Base-by-base conservation (phyloP, 2,113 vertebrate species). In the Psettodes erumei region DNA sequence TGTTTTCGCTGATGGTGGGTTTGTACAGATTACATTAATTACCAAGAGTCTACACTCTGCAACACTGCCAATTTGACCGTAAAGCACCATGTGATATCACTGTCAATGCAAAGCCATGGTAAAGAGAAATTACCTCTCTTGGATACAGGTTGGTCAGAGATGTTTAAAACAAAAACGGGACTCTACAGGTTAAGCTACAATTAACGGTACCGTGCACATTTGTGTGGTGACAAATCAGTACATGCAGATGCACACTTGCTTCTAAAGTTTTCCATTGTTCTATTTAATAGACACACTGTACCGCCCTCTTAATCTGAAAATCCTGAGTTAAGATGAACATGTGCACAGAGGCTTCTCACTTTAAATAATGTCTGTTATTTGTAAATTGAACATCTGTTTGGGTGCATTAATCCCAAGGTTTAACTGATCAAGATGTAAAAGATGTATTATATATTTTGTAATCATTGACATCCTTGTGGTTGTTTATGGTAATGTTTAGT, bases 391-490 rank as follows among this genome's bases (percentile, higher is more conserved):
- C 27, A 75, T 71, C 54, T 61, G 27, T 38, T 23, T 50, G 53
- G 74, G 42, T 81, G 47, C 19, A 32, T 56, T 84, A 5, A 77
- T 81, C 68, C 56, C 64, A 63, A 33, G 51, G 40, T 40, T 66
- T 33, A 69, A 56, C 21, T 25, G 37, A 40, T 60, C 21, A 27
- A 28, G 30, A 16, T 82, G 62, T 83, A 70, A 59, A 60, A 72
- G 40, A 85, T 82, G 87, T 90, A 86, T 66, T 56, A 79, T 89
- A 86, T 84, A 77, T 87, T 90, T 91, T 90, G 71, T 84, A 81
- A 81, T 80, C 30, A 23, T 65, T 73, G 45, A 71, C 66, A 70
- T 86, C 35, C 16, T 83, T 70, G 86, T 91, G 51, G 74, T 88
- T 78, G 71, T 88, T 88, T 81, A 58, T 72, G 79, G 70, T 90